Evolutionary conservation across 30 jellyfish, hydroid and myxozoan species (phyloP), one percentile per base, ranked within the genome.

Genomic region (Pseudorhiza aurosa): DNA sequence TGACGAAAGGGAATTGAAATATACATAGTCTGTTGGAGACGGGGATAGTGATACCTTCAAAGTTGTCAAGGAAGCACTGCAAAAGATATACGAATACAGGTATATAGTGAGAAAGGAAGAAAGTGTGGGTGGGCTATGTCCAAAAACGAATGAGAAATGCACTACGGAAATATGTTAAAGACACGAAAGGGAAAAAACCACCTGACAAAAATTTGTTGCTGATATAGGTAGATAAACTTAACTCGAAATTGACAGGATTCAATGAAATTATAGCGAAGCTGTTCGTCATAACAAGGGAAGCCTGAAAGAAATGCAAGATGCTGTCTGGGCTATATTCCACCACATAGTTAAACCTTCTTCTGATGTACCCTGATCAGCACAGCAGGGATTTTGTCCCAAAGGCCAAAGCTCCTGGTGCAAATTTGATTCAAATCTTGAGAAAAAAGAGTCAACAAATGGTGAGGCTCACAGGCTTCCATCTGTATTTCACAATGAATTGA

Each of bases 361-460:
- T 18, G 31, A 21, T 3, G n/a, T 71, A 18, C 15, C 83, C 21
- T 28, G 28, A 17, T 18, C 21, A 17, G 56, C 5, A 14, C 86
- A 72, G 58, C 86, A 72, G 17, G 11, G 36, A 28, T 51, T 72
- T 18, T 72, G 86, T 58, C 86, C 75, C 14, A 72, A 47, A 72
- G 86, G 86, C 8, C 28, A 72, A 45, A 56, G 18, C 22, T 72
- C 86, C 14, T 72, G 86, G 86, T 72, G 86, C 75, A 72, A 75
- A 75, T 75, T 75, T 55, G 30, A 75, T 32, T 17, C 29, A 35
- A 65, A 75, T 35, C 36, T 57, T 10, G 79, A 4, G 12, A 75
- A 59, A 10, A 77, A 77, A 15, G 37, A 32, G 56, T 4, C 17
- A 12, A 44, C 79, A 30, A 53, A 75, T 35, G 53, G 24, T 44